Percentiles rank a stretch among this genome's conserved stretches.
Conservation (phyloP, 2,797 vertebrate genomes). For the Syncerus caffer region DNA sequence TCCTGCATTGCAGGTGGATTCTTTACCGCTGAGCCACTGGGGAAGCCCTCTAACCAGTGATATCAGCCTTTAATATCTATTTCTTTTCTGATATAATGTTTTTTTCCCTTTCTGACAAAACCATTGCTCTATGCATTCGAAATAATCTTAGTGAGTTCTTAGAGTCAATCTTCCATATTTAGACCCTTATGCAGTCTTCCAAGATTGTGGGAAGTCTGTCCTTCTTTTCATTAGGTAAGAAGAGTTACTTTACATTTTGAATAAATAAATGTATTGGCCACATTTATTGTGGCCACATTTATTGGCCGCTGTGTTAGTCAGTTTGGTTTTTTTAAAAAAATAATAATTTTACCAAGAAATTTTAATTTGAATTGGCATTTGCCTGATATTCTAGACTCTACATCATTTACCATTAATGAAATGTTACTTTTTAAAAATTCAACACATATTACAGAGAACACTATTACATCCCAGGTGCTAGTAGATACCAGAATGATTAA, state of each 20-base stretch:
- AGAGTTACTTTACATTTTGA: background rate
- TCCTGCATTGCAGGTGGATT: background rate
- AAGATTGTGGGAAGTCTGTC: background rate
- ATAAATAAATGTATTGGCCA: background rate
- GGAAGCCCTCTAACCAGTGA: background rate
- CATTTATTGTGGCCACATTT: background rate
- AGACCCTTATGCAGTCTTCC: background rate
- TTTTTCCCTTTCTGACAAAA: background rate
- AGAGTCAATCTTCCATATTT: background rate
- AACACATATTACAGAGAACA: background rate
- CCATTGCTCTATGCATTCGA: background rate
- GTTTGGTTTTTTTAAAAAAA: background rate
- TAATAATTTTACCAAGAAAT: background rate
- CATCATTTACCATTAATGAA: background rate
- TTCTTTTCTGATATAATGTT: background rate
- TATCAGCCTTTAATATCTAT: background rate
- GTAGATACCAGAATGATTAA: background rate
- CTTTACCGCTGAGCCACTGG: background rate
- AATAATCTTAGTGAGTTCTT: background rate
- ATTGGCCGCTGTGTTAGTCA: background rate
- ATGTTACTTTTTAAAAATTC: background rate
- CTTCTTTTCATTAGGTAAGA: background rate
- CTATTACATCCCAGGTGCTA: background rate
- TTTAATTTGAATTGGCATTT: constrained; percentile 4
- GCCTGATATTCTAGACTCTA: background rate